phyloP scores from a whole-genome alignment of 2,888 invertebrate species.

The Microctonus brassicae region DNA sequence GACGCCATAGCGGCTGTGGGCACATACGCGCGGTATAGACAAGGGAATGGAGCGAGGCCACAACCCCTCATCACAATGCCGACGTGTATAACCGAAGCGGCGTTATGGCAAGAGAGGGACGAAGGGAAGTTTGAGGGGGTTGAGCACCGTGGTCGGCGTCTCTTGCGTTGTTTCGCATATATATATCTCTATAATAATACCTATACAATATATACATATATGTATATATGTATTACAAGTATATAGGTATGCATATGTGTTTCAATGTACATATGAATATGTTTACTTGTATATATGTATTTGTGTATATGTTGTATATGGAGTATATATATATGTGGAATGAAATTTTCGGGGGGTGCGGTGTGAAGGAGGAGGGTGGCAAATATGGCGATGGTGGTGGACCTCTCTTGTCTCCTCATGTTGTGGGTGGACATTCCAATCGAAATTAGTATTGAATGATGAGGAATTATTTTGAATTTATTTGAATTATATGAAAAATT shows the following conservation, averaged over 20 bases:
- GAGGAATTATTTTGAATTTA: background rate
- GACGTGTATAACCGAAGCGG: constrained; percentile 15
- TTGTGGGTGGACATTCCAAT: background rate
- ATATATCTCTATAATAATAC: no score
- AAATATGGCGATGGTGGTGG: constrained; percentile 15
- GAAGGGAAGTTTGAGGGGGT: background rate
- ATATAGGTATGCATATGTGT: constrained; percentile 18
- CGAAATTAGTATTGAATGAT: constrained; percentile 7
- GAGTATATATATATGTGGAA: no score
- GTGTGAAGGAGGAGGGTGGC: background rate
- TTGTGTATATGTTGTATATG: no score
- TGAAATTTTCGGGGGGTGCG: constrained; percentile 40
- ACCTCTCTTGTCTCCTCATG: constrained; percentile 35
- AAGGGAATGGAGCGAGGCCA: constrained; percentile 28
- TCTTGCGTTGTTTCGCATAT: constrained; percentile 12
- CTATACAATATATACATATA: background rate
- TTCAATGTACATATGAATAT: no score
- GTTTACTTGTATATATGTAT: no score
- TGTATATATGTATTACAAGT: background rate
- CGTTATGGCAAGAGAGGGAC: constrained; percentile 8
- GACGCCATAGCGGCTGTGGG: constrained; percentile 7
- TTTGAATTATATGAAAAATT: no score
- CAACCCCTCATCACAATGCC: constrained; percentile 35
- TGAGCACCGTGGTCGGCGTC: constrained; percentile 15
- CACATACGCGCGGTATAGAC: constrained; percentile 19